These are phyloP conservation scores for Siphonodentalium dalli DNA, from an alignment of 2,888 invertebrate genomes.

Conservation along the genomic window DNA sequence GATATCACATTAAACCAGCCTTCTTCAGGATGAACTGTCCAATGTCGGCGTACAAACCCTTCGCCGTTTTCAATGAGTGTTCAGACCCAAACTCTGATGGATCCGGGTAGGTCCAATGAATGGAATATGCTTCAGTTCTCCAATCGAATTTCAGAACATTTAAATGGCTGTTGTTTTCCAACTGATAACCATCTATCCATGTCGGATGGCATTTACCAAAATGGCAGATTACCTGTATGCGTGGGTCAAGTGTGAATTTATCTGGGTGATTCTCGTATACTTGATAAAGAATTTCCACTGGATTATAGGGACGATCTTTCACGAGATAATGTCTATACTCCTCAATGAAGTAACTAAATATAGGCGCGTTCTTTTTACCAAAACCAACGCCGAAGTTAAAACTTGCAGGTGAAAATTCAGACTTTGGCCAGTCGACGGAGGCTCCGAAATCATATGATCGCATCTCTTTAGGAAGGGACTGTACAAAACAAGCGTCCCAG, in stretches of 20 bases:
- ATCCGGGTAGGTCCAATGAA: conserved; percentile 55
- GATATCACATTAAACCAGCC: no score
- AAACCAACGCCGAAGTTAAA: conserved; percentile 39
- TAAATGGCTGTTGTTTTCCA: conserved; percentile 36
- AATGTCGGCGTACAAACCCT: conserved; percentile 39
- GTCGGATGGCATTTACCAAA: conserved; percentile 43
- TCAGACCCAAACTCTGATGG: conserved; percentile 38
- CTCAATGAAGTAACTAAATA: conserved; percentile 29
- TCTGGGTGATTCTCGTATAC: conserved; percentile 46
- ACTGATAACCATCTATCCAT: conserved; percentile 38
- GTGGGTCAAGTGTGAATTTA: conserved; percentile 39
- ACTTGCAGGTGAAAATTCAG: conserved; percentile 38
- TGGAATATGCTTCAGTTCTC: conserved; percentile 41
- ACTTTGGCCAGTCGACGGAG: conserved; percentile 44
- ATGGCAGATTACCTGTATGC: conserved; percentile 52
- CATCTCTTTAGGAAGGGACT: conserved; percentile 31
- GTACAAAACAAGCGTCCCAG: conserved; percentile 50
- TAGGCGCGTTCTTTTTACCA: conserved; percentile 35
- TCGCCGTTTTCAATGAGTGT: conserved; percentile 26
- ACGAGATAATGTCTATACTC: conserved; percentile 30
- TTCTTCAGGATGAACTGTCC: conserved; percentile 38
- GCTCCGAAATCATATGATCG: conserved; percentile 42
- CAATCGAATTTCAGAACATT: conserved; percentile 38
- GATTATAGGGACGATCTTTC: conserved; percentile 32
- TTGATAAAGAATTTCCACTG: conserved; percentile 34